phyloP scores from a whole-genome alignment of 2,888 invertebrate species.

The Entomobrya proxima region DNA sequence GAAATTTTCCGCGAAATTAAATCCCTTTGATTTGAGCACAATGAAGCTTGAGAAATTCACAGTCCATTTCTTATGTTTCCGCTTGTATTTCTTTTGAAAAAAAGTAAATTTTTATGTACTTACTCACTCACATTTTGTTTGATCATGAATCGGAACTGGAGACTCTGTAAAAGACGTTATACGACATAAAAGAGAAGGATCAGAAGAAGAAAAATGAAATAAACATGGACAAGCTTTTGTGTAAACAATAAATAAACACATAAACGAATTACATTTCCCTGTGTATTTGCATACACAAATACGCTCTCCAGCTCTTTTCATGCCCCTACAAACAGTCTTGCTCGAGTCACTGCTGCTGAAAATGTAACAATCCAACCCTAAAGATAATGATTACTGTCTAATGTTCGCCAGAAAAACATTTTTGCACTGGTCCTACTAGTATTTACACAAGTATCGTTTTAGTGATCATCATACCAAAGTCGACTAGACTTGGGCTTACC shows the following conservation, averaged over 20 bases:
- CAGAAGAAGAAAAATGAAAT: not conserved
- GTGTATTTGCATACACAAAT: not conserved
- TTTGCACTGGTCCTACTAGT: too few relatives aligned
- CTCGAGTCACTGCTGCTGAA: too few relatives aligned
- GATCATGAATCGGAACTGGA: not conserved
- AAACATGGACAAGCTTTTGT: not conserved
- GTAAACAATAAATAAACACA: not conserved
- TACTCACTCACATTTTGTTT: not conserved
- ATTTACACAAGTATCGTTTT: too few relatives aligned
- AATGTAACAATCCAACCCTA: too few relatives aligned
- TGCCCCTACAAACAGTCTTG: too few relatives aligned
- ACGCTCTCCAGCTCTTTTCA: not conserved
- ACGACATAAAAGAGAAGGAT: not conserved
- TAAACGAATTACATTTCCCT: conserved; percentile 1
- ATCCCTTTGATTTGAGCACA: conserved; percentile 13
- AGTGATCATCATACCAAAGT: too few relatives aligned
- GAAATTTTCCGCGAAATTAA: conserved; percentile 60
- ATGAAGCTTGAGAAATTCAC: conserved; percentile 29
- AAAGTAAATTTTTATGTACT: conserved; percentile 16
- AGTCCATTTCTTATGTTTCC: conserved; percentile 23
- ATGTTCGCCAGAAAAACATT: too few relatives aligned
- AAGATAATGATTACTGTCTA: too few relatives aligned
- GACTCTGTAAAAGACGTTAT: not conserved
- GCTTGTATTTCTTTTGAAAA: not conserved
- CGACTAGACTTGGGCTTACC: too few relatives aligned